Evolutionary conservation across 2,797 vertebrate genomes (phyloP).

Genomic region (Remorina albescens): DNA sequence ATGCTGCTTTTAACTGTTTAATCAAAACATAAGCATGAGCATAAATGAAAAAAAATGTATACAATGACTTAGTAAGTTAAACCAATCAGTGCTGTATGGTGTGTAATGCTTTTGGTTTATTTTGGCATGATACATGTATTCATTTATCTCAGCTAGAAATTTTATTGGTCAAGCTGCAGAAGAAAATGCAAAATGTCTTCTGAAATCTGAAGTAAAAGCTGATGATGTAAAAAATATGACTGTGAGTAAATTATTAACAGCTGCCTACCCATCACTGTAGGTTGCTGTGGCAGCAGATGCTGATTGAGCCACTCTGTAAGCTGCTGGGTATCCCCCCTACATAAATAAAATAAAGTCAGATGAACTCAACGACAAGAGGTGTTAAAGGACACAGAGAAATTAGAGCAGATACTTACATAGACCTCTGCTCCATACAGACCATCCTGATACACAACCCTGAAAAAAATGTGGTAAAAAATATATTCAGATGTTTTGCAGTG

Average conservation of each 20-base stretch:
- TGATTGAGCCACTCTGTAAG: constrained; percentile 86
- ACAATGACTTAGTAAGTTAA: background rate
- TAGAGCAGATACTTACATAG: constrained; percentile 78
- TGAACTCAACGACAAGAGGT: background rate
- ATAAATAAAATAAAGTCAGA: constrained; percentile 11
- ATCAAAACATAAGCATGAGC: background rate
- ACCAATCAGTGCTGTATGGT: background rate
- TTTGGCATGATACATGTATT: background rate
- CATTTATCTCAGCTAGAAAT: background rate
- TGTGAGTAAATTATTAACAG: background rate
- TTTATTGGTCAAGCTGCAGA: background rate
- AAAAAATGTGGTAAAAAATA: constrained; percentile 6
- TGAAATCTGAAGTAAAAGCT: background rate
- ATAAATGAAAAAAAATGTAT: background rate
- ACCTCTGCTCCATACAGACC: constrained; percentile 87
- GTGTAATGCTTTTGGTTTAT: background rate
- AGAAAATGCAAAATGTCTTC: background rate
- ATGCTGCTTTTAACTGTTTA: background rate
- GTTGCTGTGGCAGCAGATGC: constrained; percentile 83
- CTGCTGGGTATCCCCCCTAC: constrained; percentile 86
- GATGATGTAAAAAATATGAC: background rate
- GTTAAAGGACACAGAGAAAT: background rate
- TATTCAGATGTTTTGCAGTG: background rate
- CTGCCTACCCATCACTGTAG: constrained; percentile 86
- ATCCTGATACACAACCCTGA: constrained; percentile 87